Evolutionary conservation across 2,888 invertebrate species (phyloP), one percentile per base, ranked within the genome.

Genomic region (Drosophila paranaensis): DNA sequence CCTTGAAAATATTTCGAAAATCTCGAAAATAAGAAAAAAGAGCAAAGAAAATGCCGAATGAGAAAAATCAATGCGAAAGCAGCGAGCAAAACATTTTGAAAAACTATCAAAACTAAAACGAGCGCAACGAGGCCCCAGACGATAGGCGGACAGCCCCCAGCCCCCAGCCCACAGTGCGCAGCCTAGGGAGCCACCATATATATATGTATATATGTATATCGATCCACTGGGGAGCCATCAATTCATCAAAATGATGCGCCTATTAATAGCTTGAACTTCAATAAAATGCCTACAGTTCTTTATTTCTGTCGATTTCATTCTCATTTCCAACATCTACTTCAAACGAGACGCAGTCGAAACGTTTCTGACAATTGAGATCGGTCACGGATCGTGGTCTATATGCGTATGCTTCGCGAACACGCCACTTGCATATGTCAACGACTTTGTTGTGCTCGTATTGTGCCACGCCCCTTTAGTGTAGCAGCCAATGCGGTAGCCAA

Each of bases 171-270:
- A 37, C 11, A 37, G 30, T 8, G 37, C 51, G 33, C 11, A 37
- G 30, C 8, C 40, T 27, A 14, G 42, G 40, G 40, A 40, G 16
- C 30, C 27, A 13, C 13, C 20, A 33, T 33, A 33, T 35, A 40
- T 33, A 43, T 55, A 27, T 20, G 13, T 35, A 27, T 56, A 56
- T 33, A 13, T 42, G 25, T 27, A 40, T n/a, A 43, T 71, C 50
- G 60, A 73, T 77, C 78, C 88, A 85, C 89, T 82, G 83, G 90
- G 88, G 87, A 90, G 82, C 78, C 72, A 90, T 89, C 90, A 89
- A 89, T 89, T 87, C 85, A 85, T 90, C 90, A 87, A 90, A 89
- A 83, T 76, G 77, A 64, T 70, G 54, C 70, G 65, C 35, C 73
- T 83, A 89, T 86, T 83, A 81, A 83, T 71, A 68, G 60, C 62